Evolutionary conservation across 2,113 vertebrate species (phyloP).

Genomic region (Gadus chalcogrammus): DNA sequence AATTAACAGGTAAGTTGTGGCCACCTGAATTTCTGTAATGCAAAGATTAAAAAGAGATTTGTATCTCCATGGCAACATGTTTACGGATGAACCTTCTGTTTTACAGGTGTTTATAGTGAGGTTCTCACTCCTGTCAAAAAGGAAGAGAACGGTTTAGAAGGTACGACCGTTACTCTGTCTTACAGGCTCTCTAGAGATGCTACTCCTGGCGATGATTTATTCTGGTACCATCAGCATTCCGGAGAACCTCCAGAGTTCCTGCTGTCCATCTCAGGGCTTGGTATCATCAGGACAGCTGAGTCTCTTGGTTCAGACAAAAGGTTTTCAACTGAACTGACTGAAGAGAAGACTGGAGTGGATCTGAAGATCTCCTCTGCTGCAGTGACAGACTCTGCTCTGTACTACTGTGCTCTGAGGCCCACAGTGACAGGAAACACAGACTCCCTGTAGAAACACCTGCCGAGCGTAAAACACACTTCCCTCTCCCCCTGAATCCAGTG

Average conservation of each 20-base stretch:
- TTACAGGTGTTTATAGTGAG: background rate
- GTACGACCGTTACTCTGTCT: background rate
- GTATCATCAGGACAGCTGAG: too few relatives aligned
- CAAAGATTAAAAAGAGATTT: too few relatives aligned
- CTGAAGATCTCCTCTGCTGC: constrained; percentile 24
- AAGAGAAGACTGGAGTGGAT: background rate
- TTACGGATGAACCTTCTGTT: too few relatives aligned
- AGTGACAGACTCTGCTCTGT: constrained; percentile 32
- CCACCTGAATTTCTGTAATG: too few relatives aligned
- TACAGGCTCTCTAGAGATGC: too few relatives aligned
- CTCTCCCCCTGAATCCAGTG: too few relatives aligned
- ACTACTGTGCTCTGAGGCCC: constrained; percentile 36
- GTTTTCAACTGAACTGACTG: too few relatives aligned
- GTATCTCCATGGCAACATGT: too few relatives aligned
- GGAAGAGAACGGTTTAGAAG: constrained; percentile 1
- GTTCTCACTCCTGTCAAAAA: background rate
- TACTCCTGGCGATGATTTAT: background rate
- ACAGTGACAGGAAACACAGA: constrained; percentile 26
- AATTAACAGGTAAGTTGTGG: too few relatives aligned
- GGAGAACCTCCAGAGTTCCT: too few relatives aligned
- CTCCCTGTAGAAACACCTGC: constrained; percentile 6
- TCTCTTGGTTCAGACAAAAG: too few relatives aligned
- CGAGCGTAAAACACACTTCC: background rate
- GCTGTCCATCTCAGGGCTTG: background rate
- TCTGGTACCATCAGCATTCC: too few relatives aligned